Conservation (phyloP, 2,113 vertebrate species). For the Perccottus glenii region DNA sequence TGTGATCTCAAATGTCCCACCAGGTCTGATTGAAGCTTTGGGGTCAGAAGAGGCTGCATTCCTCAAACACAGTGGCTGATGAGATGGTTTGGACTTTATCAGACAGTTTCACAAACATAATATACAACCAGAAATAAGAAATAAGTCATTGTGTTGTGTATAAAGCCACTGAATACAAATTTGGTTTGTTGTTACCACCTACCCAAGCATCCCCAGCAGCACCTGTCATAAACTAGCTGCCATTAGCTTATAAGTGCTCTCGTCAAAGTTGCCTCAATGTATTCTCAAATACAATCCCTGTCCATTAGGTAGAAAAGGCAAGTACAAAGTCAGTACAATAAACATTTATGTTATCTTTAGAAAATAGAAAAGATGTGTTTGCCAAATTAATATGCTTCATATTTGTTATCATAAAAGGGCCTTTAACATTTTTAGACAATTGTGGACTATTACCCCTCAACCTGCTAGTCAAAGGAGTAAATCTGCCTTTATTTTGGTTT, state of each 20-base stretch:
- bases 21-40: constrained; percentile 29
- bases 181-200: neutral
- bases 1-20: constrained; percentile 27
- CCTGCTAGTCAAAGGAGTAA: too few relatives aligned
- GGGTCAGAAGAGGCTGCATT: constrained; percentile 5
- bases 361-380: too few relatives aligned
- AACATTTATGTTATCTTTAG: too few relatives aligned
- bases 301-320: neutral
- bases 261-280: neutral
- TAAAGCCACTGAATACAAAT: too few relatives aligned
- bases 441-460: too few relatives aligned
- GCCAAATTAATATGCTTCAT: too few relatives aligned
- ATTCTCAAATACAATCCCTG: neutral
- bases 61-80: constrained; percentile 1
- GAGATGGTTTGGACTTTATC: constrained; percentile 18
- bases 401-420: too few relatives aligned
- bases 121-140: neutral
- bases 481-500: too few relatives aligned
- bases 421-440: too few relatives aligned
- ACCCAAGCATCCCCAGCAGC: neutral
- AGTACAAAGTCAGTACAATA: neutral
- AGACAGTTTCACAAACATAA: neutral
- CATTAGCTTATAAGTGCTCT: constrained; percentile 1
- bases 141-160: too few relatives aligned
- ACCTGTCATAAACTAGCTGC: neutral